Conservation (phyloP, 2,888 invertebrate species). For the Griposia aprilina region DNA sequence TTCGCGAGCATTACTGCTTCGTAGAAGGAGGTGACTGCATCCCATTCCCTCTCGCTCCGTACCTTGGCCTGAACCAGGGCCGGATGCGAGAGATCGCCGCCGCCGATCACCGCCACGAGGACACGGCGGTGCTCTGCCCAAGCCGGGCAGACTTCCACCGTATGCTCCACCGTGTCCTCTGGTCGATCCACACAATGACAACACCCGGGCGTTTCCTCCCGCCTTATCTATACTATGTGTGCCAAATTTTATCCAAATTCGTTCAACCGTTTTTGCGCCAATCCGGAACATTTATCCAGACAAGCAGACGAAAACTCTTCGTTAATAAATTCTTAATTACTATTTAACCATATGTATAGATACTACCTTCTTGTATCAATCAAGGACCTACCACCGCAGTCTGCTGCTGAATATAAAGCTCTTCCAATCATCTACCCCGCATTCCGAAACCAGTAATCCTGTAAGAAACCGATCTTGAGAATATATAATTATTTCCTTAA, state of each 20-base stretch:
- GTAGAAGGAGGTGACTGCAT: too few relatives aligned
- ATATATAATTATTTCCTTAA: not conserved
- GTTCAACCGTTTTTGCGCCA: not conserved
- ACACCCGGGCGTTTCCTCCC: too few relatives aligned
- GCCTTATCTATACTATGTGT: too few relatives aligned
- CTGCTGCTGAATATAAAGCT: not conserved
- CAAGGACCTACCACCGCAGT: not conserved
- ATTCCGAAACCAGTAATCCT: not conserved
- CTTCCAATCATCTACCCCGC: not conserved
- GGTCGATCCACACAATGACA: too few relatives aligned
- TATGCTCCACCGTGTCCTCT: too few relatives aligned
- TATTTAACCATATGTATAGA: not conserved
- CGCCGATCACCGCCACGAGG: too few relatives aligned
- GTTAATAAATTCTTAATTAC: not conserved
- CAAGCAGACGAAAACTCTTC: not conserved
- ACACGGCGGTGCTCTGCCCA: too few relatives aligned
- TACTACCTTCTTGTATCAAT: not conserved
- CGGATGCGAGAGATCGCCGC: too few relatives aligned
- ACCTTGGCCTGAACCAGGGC: too few relatives aligned
- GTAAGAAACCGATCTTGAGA: not conserved
- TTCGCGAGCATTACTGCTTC: too few relatives aligned
- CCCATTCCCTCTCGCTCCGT: too few relatives aligned
- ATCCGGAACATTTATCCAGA: not conserved
- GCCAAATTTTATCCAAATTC: not conserved
- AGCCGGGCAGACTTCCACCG: too few relatives aligned